Evolutionary conservation across 2,888 invertebrate genomes (phyloP).

Genomic region (Pollenia amentaria): DNA sequence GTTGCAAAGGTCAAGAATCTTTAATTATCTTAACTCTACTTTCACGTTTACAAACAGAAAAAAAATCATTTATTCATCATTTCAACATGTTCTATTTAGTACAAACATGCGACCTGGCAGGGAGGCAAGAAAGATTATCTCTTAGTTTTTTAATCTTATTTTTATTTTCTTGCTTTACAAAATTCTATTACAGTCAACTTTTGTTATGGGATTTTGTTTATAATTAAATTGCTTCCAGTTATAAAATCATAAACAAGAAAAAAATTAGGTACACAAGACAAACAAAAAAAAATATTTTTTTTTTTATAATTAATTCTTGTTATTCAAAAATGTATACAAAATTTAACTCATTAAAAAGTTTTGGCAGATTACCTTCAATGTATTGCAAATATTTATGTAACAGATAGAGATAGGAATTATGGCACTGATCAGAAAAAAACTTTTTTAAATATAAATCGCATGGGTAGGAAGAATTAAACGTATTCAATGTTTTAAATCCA

Average conservation of each 20-base stretch:
- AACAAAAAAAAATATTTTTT: neutral
- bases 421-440: too few species aligned
- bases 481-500: too few species aligned
- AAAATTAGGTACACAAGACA: neutral
- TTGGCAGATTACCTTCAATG: too few species aligned
- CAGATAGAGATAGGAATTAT: too few species aligned
- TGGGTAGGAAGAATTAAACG: too few species aligned
- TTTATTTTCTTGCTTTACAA: neutral
- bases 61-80: neutral
- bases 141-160: neutral
- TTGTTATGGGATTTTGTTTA: slow-evolving; percentile 30
- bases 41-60: neutral
- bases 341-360: neutral
- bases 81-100: neutral
- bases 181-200: slow-evolving; percentile 15
- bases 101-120: neutral
- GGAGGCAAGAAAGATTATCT: neutral
- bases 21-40: slow-evolving; percentile 6
- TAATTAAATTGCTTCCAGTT: slow-evolving; percentile 34
- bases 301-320: too few species aligned
- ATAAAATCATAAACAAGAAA: slow-evolving; percentile 29
- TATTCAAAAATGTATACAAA: slow-evolving; percentile 4
- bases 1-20: slow-evolving; percentile 33
- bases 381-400: too few species aligned
- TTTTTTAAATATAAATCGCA: too few species aligned